Evolutionary conservation across 2,797 vertebrate genomes (phyloP), one percentile per base, ranked within the genome.

Genomic region (Coregonus suidteri): DNA sequence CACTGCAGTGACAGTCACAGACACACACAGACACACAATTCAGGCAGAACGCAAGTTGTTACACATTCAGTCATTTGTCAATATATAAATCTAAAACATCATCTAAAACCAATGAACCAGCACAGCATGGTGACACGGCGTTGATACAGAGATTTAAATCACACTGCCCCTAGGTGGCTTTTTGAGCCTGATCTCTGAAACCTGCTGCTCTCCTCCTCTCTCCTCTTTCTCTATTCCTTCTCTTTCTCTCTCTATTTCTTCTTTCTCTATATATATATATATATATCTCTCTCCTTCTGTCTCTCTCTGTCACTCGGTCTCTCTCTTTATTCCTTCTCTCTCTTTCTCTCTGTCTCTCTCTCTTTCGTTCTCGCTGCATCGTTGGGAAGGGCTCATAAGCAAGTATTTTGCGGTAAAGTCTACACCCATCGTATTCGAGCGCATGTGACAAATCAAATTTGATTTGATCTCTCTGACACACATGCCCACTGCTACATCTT

Each of bases 131-230:
- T 69, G 31, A 41, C 34, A 4, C 7, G 18, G 6, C 30, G 11
- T 70, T 9, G 37, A 70, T 47, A 35, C 18, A 37, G 37, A 70
- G 68, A 47, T 70, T 70, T 47, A 70, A 70, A 70, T 73, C 51
- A 52, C 53, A 73, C 51, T 34, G 52, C 30, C 70, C 14, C 35
- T 41, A 69, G 68, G 20, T 47, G 9, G 3, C 30, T 71, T 20
- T 25, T 25, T 35, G 34, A 35, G 31, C 4, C 9, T 9, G 20
- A 71, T 71, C 41, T 25, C 65, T 35, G 31, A 2, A 71, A 30
- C 37, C 37, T 30, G 20, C 70, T 53, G 37, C 47, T 53, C 41
- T 20, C 35, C 14, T 15, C 65, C 16, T 31, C 31, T 68, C 68
- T 20, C 69, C 16, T 30, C 11, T n/a, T n/a, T 71, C 69, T 25